These are phyloP conservation scores for Diceros bicornis DNA, from an alignment of 2,797 vertebrate species.

Conservation along the genomic window DNA sequence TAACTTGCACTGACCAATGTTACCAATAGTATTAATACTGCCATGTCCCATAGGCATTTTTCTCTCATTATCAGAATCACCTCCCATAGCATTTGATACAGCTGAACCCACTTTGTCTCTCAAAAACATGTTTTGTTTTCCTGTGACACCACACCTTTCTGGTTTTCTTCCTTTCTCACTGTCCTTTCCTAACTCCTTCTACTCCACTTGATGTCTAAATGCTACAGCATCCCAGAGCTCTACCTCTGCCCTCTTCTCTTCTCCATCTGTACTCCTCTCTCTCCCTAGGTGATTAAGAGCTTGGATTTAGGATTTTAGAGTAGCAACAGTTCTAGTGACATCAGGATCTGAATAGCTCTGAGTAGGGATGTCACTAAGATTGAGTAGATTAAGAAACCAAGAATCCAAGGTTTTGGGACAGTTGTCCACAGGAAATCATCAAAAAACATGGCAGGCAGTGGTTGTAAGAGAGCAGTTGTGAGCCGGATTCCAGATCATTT, in stretches of 20 bases:
- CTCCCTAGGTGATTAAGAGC: not conserved
- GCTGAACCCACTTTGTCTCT: not conserved
- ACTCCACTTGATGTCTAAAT: not conserved
- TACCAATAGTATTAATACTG: not conserved
- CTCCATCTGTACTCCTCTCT: not conserved
- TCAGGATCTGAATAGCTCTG: not conserved
- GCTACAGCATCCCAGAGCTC: not conserved
- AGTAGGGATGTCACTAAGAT: not conserved
- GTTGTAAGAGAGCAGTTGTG: not conserved
- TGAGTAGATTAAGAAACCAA: not conserved
- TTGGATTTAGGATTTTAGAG: slow-evolving; percentile 16
- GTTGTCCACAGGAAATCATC: not conserved
- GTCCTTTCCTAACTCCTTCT: not conserved
- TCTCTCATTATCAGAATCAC: not conserved
- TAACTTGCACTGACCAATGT: not conserved
- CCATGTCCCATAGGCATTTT: not conserved
- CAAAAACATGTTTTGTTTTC: not conserved
- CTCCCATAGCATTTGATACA: not conserved
- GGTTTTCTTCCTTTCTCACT: not conserved
- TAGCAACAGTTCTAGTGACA: not conserved
- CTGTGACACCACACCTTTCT: not conserved
- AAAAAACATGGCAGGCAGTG: not conserved
- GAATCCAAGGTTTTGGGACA: not conserved
- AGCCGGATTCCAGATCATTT: not conserved
- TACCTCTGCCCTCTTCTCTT: not conserved